Conservation (phyloP, 2,113 vertebrate genomes). For the Prietella phreatophila region DNA sequence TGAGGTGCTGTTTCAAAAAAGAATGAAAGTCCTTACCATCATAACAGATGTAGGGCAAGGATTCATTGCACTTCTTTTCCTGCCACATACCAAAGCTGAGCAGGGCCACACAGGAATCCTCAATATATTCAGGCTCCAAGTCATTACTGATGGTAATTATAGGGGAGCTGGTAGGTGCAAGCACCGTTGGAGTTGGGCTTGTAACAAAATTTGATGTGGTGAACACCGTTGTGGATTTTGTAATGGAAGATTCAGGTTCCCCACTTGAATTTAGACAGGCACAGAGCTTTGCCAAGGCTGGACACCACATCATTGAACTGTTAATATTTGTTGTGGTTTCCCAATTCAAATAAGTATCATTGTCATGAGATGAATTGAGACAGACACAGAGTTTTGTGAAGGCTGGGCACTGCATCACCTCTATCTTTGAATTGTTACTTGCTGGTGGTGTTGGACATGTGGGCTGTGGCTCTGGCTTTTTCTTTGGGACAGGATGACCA, state of each 20-base stretch:
- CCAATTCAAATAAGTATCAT: no score
- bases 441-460: constrained; percentile 7
- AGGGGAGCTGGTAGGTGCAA: background rate
- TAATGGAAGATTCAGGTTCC: background rate
- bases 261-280: constrained; percentile 13
- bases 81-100: constrained; percentile 66
- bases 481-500: constrained; percentile 58
- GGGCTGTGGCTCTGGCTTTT: background rate
- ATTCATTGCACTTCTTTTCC: constrained; percentile 58
- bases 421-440: background rate
- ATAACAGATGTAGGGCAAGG: constrained; percentile 67
- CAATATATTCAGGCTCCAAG: constrained; percentile 47
- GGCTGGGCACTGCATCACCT: background rate
- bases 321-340: background rate
- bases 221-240: background rate
- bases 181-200: background rate
- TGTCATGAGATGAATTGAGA: background rate
- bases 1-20: background rate
- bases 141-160: background rate
- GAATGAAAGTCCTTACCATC: constrained; percentile 60
- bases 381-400: background rate
- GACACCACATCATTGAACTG: background rate
- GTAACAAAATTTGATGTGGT: background rate
- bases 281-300: background rate
- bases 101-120: constrained; percentile 66